Evolutionary conservation across 2,888 invertebrate species (phyloP), one percentile per base, ranked within the genome.

Genomic region (Arge pagana): DNA sequence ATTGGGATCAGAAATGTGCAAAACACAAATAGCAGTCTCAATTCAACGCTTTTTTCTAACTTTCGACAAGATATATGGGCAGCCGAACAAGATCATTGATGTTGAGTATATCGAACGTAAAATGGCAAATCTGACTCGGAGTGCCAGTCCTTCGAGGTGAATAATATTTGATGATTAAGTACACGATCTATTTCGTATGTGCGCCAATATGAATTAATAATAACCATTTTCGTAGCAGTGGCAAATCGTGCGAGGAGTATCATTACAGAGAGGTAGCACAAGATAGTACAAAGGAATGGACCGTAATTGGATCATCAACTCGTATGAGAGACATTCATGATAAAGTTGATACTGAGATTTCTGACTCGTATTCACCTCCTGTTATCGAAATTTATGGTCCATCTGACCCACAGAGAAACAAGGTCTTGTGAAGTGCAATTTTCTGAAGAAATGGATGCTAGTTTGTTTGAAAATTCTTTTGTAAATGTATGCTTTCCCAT

Each of bases 1-100:
- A 30, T 81, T 91, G 45, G 91, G 90, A 0, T 84, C 86, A 1
- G 88, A 89, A 63, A 89, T 90, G 85, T 88, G 89, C 0, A 82
- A 86, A 55, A 84, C 84, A 53, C 87, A 90, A 63, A 77, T 91
- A 1, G 85, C 87, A 43, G 85, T 87, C 40, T 86, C 89, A 2
- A 80, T 80, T 24, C 78, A 83, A 53, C 65, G 90, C 52, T 93
- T 92, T 67, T 93, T 93, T 72, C 72, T 89, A 33, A 85, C 89
- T 7, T 93, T 93, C 66, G 90, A 91, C 67, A 92, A 91, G 78
- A 83, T 86, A 1, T 80, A 82, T 30, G 81, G 80, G 0, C 80
- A 79, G 62, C 74, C 70, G 3, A 80, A 80, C 7, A 81, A 80
- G 59, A 80, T 78, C 78, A 79, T 78, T 1, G 80, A 79, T 62